These are phyloP conservation scores for Sesamia nonagrioides DNA, from an alignment of 1,140 invertebrate genomes.

Conservation along the genomic window DNA sequence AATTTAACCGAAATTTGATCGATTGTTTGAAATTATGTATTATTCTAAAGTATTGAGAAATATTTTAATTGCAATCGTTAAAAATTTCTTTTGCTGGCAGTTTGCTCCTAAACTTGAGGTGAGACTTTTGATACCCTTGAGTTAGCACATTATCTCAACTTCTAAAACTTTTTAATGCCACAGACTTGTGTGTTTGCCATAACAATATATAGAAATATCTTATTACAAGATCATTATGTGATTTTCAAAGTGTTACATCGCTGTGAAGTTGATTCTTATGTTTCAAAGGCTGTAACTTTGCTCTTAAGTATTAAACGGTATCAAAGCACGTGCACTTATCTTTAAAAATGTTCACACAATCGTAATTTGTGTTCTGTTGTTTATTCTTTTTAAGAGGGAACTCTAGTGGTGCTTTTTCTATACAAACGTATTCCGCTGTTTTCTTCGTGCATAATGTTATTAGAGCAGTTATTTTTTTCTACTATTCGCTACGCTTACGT, in stretches of 20 bases:
- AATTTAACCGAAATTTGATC: conserved; percentile 5
- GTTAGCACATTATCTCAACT: conserved; percentile 1
- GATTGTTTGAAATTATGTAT: not conserved
- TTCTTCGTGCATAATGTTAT: too few species aligned
- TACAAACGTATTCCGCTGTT: too few species aligned
- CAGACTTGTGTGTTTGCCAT: not conserved
- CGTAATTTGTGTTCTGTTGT: conserved; percentile 25
- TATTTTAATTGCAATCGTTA: conserved; percentile 14
- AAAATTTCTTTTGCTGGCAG: not conserved
- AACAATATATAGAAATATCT: conserved; percentile 41
- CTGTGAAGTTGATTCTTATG: conserved; percentile 15
- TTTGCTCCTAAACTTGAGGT: not conserved
- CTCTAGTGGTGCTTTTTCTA: too few species aligned
- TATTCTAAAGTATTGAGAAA: conserved; percentile 15
- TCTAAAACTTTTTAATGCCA: conserved; percentile 30
- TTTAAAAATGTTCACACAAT: conserved; percentile 40
- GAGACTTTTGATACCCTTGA: conserved; percentile 18
- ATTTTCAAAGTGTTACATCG: conserved; percentile 38
- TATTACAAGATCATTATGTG: conserved; percentile 49
- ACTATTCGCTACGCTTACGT: too few species aligned
- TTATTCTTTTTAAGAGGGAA: conserved; percentile 6
- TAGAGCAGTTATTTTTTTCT: too few species aligned
- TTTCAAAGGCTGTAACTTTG: conserved; percentile 41
- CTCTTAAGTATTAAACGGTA: conserved; percentile 38
- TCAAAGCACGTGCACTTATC: conserved; percentile 17